Conservation (phyloP, 1,140 invertebrate genomes). For the Anastrepha obliqua region DNA sequence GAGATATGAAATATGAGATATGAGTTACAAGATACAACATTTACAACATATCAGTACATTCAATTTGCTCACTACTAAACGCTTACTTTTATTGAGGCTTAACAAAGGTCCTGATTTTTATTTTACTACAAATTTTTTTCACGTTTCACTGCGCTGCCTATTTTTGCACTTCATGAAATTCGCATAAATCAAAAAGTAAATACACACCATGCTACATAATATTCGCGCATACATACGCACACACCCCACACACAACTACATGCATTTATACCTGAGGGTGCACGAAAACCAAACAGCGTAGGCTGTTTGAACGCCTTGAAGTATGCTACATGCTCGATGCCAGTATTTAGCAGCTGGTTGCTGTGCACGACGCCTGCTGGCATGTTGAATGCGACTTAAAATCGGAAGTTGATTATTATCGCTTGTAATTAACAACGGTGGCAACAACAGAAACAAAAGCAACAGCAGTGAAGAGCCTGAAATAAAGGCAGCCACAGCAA, state of each 20-base stretch:
- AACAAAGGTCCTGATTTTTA: too few species aligned
- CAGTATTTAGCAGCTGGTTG: neutral
- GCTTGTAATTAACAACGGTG: slow-evolving; percentile 72
- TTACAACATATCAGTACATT: too few species aligned
- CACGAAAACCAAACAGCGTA: neutral
- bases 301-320: neutral
- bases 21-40: too few species aligned
- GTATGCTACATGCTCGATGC: neutral
- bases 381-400: slow-evolving; percentile 60
- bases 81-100: too few species aligned
- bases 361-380: neutral
- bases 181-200: slow-evolving; percentile 66
- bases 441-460: slow-evolving; percentile 46
- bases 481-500: neutral
- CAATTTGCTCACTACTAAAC: too few species aligned
- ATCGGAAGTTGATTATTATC: slow-evolving; percentile 73
- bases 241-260: neutral
- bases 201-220: neutral
- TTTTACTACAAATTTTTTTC: too few species aligned
- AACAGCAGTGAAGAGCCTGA: neutral
- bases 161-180: slow-evolving; percentile 64
- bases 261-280: too few species aligned
- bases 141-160: neutral
- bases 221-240: neutral
- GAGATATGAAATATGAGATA: too few species aligned